Conservation (phyloP, 2,797 vertebrate genomes). For the Calcarius lapponicus region DNA sequence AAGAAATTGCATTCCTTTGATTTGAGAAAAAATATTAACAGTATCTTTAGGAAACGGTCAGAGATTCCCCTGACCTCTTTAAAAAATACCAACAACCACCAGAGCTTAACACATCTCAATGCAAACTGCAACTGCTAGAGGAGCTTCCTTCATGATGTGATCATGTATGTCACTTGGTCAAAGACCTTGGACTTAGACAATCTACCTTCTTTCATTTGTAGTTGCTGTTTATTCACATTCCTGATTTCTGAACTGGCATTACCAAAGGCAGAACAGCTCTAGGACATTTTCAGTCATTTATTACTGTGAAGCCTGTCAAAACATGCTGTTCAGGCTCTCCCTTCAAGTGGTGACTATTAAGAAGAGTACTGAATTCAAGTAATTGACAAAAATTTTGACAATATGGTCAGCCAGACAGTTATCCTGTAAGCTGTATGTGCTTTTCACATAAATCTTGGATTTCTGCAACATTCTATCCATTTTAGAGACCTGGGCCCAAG, state of each 20-base stretch:
- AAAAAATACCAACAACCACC: neutral
- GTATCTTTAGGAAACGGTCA: neutral
- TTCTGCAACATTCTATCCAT: neutral
- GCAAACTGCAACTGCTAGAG: neutral
- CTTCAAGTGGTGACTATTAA: neutral
- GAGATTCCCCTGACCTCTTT: neutral
- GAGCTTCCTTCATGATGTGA: neutral
- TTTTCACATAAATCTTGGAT: neutral
- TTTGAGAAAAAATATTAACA: neutral
- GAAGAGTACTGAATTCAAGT: neutral
- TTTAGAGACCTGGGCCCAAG: neutral
- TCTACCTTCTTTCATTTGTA: neutral
- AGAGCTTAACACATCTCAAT: neutral
- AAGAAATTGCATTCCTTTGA: neutral
- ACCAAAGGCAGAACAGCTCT: neutral
- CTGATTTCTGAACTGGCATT: neutral
- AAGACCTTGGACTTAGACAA: neutral
- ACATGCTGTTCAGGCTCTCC: neutral
- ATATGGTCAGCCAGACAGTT: neutral
- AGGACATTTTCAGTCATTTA: neutral
- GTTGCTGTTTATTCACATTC: neutral
- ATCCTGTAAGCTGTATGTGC: neutral
- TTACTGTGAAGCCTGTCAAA: neutral
- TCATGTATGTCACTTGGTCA: fast-evolving
- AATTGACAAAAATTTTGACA: neutral